Conservation (phyloP, 2,888 invertebrate species). For the Erannis defoliaria region DNA sequence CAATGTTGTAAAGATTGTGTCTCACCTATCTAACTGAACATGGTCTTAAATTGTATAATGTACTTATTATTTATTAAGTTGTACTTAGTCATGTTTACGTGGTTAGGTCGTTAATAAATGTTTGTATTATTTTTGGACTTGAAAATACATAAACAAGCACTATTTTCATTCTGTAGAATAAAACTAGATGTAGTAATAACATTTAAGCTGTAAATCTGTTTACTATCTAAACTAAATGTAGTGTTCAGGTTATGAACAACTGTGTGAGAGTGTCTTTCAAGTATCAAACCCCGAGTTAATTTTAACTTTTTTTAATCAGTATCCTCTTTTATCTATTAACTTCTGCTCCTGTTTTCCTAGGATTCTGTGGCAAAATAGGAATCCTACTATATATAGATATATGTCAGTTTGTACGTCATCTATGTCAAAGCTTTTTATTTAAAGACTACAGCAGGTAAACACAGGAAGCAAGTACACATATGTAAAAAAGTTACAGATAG, state of each 20-base stretch:
- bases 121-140: slow-evolving; percentile 12
- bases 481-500: too few species aligned
- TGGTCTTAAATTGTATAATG: not conserved
- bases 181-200: too few species aligned
- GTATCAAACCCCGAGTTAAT: not conserved
- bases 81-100: slow-evolving; percentile 40
- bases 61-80: slow-evolving; percentile 23
- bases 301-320: too few species aligned
- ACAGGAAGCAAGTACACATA: too few species aligned
- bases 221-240: too few species aligned
- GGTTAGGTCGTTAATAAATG: slow-evolving; percentile 1
- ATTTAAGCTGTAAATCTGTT: too few species aligned
- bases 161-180: not conserved
- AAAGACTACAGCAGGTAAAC: too few species aligned
- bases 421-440: too few species aligned
- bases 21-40: not conserved
- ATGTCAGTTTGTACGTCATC: too few species aligned
- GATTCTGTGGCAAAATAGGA: not conserved
- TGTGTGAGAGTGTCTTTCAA: not conserved
- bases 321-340: not conserved
- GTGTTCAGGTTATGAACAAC: not conserved
- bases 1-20: too few species aligned
- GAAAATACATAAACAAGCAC: slow-evolving; percentile 21
- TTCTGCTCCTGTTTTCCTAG: not conserved
- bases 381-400: too few species aligned